Evolutionary conservation across 2,797 vertebrate species (phyloP), one percentile per base, ranked within the genome.

Genomic region (Glossophaga mutica): DNA sequence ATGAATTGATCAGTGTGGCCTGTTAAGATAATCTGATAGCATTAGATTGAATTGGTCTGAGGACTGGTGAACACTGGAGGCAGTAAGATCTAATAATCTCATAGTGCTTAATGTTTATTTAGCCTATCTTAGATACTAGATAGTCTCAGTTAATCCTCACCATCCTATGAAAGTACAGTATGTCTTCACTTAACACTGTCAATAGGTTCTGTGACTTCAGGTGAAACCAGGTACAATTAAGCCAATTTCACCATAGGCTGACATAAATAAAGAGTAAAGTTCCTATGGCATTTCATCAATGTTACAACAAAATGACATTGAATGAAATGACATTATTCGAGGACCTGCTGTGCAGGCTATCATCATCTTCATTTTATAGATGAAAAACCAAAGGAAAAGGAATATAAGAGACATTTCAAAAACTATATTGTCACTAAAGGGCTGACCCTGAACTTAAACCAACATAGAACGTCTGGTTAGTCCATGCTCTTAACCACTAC

Each of bases 11-110:
- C 21, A 50, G 39, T 76, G 19, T 15, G 9, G 22, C 62, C 77
- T 74, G 74, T 96, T 91, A 93, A 82, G n/a, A 76, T 91, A 90
- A 94, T 68, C 42, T 86, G 34, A 74, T 18, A 68, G 65, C 22
- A 3, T 84, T 85, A 90, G 94, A 42, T 15, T 77, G 81, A 84
- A 90, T 87, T 15, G 19, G 91, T 76, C 10, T 82, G 39, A 86
- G 34, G 16, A 55, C 37, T 12, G 16, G 22, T 88, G 26, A 59
- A 84, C 50, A 55, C 1, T 77, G 34, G 42, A 39, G 26, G 50
- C 15, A 79, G 26, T 22, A 90, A 78, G 10, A 92, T 86, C 5
- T 62, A 65, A 68, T 91, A 70, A 73, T 77, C 24, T 65, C 48
- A 74, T 39, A 84, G 48, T 37, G 37, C 16, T 82, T 77, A 89